A percentile compares a stretch with the other conserved stretches of the same genome.
phyloP scores from a whole-genome alignment of 2,888 invertebrate species.

The Tanytarsus gracilentus region DNA sequence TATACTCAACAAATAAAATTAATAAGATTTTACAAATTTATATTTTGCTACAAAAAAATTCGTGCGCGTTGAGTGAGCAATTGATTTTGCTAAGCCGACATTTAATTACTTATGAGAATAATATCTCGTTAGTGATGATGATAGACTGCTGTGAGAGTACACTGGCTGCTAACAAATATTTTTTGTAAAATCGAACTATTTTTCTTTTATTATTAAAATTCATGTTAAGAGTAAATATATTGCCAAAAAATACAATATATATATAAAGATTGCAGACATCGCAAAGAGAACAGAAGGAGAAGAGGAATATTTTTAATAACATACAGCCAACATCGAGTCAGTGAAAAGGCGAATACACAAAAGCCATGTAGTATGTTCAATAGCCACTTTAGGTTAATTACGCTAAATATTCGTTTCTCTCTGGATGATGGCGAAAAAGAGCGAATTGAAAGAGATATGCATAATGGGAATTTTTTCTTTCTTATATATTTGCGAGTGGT shows the following conservation, averaged over 20 bases:
- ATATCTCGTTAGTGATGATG: conserved; percentile 5
- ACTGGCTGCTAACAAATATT: background rate
- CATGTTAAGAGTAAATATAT: background rate
- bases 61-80: conserved; percentile 5
- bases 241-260: background rate
- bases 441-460: background rate
- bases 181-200: background rate
- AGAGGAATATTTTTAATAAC: too few species aligned
- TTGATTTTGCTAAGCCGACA: conserved; percentile 8
- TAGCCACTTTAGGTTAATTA: conserved; percentile 23
- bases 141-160: background rate
- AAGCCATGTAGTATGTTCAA: background rate
- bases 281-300: background rate
- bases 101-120: conserved; percentile 14
- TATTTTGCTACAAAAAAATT: background rate
- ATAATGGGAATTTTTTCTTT: conserved; percentile 4
- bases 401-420: background rate
- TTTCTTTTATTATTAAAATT: background rate
- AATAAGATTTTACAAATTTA: too few species aligned
- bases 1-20: conserved; percentile 10
- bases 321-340: background rate
- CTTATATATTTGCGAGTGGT: background rate
- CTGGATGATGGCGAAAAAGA: background rate
- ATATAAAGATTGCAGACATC: background rate
- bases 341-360: background rate